phyloP scores from a whole-genome alignment of 64 coral and sea anemone species.

The Pocillopora verrucosa region DNA sequence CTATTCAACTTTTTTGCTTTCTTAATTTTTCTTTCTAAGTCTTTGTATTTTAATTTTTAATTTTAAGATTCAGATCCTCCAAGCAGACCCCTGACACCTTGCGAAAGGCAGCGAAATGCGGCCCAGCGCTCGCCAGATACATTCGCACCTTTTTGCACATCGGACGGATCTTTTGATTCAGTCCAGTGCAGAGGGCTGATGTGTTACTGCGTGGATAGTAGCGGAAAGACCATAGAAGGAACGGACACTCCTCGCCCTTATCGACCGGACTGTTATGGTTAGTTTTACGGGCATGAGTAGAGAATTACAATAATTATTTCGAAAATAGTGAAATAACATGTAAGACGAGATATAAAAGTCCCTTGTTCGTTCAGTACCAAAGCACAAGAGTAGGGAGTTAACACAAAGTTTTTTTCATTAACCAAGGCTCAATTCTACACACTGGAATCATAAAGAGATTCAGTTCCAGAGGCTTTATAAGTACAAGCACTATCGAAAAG shows the following conservation, averaged over 20 bases:
- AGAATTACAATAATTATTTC: neutral
- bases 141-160: slow-evolving; percentile 59
- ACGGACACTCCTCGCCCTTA: slow-evolving; percentile 71
- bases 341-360: too few species aligned
- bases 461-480: too few species aligned
- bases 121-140: slow-evolving; percentile 40
- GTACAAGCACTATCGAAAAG: too few species aligned
- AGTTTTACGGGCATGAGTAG: neutral
- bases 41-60: neutral
- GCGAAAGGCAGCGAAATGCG: slow-evolving; percentile 47
- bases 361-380: too few species aligned
- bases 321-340: neutral
- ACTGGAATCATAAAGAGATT: too few species aligned
- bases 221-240: slow-evolving; percentile 68
- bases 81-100: slow-evolving; percentile 37
- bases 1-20: too few species aligned
- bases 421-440: too few species aligned
- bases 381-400: too few species aligned
- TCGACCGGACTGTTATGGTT: slow-evolving; percentile 80
- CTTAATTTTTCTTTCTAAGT: too few species aligned
- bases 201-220: slow-evolving; percentile 74
- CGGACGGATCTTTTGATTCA: slow-evolving; percentile 70
- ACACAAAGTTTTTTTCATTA: too few species aligned
- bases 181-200: slow-evolving; percentile 76
- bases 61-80: slow-evolving; percentile 13